Evolutionary conservation across 2,797 vertebrate genomes (phyloP), one percentile per base, ranked within the genome.

Genomic region (Cynopterus sphinx): DNA sequence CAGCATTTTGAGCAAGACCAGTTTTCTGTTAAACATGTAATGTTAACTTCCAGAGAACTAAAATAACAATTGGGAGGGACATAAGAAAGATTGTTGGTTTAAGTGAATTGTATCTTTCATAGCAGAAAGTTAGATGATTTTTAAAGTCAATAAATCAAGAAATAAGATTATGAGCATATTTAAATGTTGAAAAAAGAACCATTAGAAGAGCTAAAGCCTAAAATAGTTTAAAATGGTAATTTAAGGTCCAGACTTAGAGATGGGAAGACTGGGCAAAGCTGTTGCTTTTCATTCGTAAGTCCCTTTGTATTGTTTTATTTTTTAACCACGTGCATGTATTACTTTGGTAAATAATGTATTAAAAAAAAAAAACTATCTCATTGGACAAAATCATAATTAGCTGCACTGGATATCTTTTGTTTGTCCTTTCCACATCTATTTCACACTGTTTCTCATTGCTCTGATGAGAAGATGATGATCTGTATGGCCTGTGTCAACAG

Each of bases 11-110:
- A 92, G 24, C 24, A 95, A 91, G 49, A 46, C 0, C 4, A 81
- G 8, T 49, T 78, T 94, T 94, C 19, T 91, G 67, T 85, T 81
- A 53, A 91, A 49, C 55, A 63, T 43, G n/a, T 15, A 77, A 13
- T 46, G 13, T 41, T 90, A 46, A 59, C 53, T 65, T 95, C 59
- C 33, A 70, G 22, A 61, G 51, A 85, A 55, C 15, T 28, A 33
- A 82, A 82, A 39, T 57, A 59, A 70, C 2, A 53, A 5, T 31
- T 21, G 12, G 13, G 26, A 75, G 31, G 9, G 39, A 19, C 49
- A 57, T 21, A 43, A 11, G 55, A 55, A 70, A 57, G 3, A 55
- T 26, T 41, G 15, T 22, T 78, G 41, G 41, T 33, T 71, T 63
- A 43, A 43, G 19, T 88, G 49, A 70, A 3, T 15, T 84, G 55